phyloP scores from a whole-genome alignment of 1,140 invertebrate species.

The Brachionus sp. region DNA sequence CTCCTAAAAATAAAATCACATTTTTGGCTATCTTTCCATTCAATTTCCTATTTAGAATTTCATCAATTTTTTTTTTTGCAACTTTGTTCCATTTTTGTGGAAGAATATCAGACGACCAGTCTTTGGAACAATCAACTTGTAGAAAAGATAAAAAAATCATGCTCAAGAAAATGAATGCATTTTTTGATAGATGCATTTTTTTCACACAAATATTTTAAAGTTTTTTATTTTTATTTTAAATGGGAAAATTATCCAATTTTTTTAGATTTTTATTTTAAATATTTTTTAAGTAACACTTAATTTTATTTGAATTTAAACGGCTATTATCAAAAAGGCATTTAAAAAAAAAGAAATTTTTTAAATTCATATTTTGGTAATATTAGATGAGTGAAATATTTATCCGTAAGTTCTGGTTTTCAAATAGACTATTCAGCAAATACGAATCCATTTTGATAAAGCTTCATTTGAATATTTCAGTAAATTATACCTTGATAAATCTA shows the following conservation, averaged over 20 bases:
- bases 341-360: neutral
- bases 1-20: conserved; percentile 83
- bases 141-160: neutral
- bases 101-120: conserved; percentile 38
- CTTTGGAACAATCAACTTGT: neutral
- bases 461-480: neutral
- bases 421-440: too few species aligned
- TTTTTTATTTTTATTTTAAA: too few species aligned
- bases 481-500: neutral
- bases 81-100: conserved; percentile 29
- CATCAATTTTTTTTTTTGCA: neutral
- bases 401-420: too few species aligned
- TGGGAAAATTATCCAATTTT: too few species aligned
- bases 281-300: too few species aligned
- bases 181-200: neutral
- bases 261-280: too few species aligned
- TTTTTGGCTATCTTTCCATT: conserved; percentile 69
- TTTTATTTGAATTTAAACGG: too few species aligned
- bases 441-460: too few species aligned
- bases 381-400: too few species aligned
- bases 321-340: neutral
- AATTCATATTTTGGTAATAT: neutral
- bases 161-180: neutral
- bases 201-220: too few species aligned
- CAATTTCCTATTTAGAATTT: neutral